These are phyloP conservation scores for Theropithecus gelada DNA, from an alignment of 2,113 vertebrate species.

Conservation along the genomic window DNA sequence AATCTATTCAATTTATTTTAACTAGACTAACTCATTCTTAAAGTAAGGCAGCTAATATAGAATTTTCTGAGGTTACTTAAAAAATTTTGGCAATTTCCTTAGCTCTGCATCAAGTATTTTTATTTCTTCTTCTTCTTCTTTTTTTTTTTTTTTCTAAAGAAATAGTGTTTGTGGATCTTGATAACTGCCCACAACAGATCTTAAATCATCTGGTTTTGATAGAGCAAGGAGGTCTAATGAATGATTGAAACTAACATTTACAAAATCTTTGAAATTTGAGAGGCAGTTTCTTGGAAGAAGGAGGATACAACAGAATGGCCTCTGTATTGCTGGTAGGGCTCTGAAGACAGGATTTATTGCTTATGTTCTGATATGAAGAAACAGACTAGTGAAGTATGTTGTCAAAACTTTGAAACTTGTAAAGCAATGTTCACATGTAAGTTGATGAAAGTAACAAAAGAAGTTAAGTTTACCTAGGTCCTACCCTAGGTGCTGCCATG, in stretches of 20 bases:
- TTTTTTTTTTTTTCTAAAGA: background rate
- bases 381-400: background rate
- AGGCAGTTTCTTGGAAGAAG: background rate
- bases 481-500: background rate
- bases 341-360: background rate
- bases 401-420: background rate
- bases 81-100: background rate
- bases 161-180: constrained; percentile 12
- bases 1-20: background rate
- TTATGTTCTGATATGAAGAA: background rate
- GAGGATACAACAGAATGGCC: background rate
- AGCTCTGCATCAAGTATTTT: background rate
- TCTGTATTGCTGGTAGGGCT: background rate
- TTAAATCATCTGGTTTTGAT: background rate
- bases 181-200: background rate
- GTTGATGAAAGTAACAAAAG: background rate
- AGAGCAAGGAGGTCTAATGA: background rate
- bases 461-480: background rate
- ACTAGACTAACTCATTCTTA: background rate
- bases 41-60: background rate
- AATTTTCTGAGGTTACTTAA: constrained; percentile 22
- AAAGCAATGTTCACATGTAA: background rate
- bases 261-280: background rate
- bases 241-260: background rate
- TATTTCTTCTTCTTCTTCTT: background rate